Conservation (phyloP, 2,888 invertebrate genomes). For the Ophion obscuratus region DNA sequence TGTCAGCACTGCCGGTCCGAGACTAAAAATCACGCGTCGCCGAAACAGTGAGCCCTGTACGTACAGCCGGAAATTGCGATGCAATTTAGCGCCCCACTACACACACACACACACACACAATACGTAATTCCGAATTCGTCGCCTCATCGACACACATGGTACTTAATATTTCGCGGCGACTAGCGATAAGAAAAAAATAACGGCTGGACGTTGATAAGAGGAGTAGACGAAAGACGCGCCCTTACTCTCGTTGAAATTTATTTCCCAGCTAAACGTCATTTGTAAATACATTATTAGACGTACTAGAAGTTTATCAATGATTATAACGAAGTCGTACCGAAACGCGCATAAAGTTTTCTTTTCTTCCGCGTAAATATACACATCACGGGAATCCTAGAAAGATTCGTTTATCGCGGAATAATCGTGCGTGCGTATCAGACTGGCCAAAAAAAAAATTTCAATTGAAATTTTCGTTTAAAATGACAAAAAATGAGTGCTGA, state of each 20-base stretch:
- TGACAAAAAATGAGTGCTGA: too few species aligned
- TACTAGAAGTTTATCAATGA: constrained; percentile 38
- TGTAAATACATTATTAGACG: constrained; percentile 60
- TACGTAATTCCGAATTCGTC: constrained; percentile 36
- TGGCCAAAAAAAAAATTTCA: too few species aligned
- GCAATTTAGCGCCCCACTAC: neutral
- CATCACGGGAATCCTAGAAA: too few species aligned
- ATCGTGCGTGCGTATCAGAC: neutral
- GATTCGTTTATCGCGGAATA: neutral
- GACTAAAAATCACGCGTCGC: constrained; percentile 36
- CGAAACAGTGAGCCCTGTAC: neutral
- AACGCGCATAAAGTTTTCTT: neutral
- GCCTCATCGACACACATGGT: constrained; percentile 51
- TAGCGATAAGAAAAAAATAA: constrained; percentile 3
- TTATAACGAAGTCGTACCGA: constrained; percentile 38
- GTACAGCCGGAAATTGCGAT: neutral
- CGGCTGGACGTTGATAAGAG: neutral
- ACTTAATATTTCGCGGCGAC: constrained; percentile 46
- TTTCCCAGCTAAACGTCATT: constrained; percentile 46
- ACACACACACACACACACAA: neutral
- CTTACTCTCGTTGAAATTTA: neutral
- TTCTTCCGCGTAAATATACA: neutral
- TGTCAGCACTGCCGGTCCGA: constrained; percentile 67
- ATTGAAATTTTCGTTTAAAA: too few species aligned
- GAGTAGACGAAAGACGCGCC: neutral